A percentile compares a stretch with the other conserved stretches of the same genome.
These are phyloP conservation scores for Dynastes grantii DNA, from an alignment of 2,888 invertebrate genomes.

Conservation along the genomic window DNA sequence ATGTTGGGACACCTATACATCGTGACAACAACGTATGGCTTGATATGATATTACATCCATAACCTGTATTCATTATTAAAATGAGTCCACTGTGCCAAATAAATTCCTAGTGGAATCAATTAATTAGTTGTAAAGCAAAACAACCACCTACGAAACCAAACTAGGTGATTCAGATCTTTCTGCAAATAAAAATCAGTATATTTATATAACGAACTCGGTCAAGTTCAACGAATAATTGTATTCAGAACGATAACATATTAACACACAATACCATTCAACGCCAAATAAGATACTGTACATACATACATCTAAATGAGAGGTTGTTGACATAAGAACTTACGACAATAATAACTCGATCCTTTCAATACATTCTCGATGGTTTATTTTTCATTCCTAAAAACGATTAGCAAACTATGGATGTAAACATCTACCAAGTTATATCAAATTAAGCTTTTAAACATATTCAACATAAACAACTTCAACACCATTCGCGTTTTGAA, in stretches of 20 bases:
- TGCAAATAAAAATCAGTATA: too few relatives aligned
- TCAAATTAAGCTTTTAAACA: conserved; percentile 2
- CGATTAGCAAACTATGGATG: not conserved
- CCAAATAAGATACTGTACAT: not conserved
- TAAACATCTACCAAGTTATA: not conserved
- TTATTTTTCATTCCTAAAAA: not conserved
- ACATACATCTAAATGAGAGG: conserved; percentile 1
- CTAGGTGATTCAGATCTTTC: too few relatives aligned
- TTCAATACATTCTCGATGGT: not conserved
- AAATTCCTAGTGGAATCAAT: too few relatives aligned
- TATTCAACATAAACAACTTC: conserved; percentile 7
- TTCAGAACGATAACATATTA: too few relatives aligned
- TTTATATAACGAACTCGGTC: conserved; percentile 11
- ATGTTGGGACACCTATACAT: too few relatives aligned
- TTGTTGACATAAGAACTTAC: conserved; percentile 20
- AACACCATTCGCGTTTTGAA: not conserved
- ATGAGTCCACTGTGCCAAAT: too few relatives aligned
- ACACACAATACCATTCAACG: not conserved
- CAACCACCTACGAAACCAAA: too few relatives aligned
- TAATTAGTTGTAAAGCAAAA: too few relatives aligned
- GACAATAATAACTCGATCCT: conserved; percentile 6
- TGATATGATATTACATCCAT: too few relatives aligned
- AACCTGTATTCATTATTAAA: too few relatives aligned
- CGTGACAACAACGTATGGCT: too few relatives aligned
- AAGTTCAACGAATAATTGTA: conserved; percentile 11